These are phyloP conservation scores for Peromyscus californicus DNA, from an alignment of 2,113 vertebrate genomes.

Conservation along the genomic window DNA sequence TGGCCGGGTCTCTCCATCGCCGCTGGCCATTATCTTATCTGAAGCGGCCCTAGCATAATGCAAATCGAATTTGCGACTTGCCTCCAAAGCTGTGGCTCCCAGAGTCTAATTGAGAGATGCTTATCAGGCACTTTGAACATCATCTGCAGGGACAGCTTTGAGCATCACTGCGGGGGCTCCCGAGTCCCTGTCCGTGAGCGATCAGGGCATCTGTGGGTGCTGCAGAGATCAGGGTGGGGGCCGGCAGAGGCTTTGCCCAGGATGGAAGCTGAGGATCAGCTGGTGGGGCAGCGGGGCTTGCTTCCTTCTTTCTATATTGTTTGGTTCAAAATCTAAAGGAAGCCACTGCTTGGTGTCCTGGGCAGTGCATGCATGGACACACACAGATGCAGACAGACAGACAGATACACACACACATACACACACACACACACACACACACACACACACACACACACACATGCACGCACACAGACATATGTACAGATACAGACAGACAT, in stretches of 20 bases:
- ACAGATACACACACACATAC: neutral
- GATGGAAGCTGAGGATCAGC: neutral
- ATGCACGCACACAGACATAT: too few relatives aligned
- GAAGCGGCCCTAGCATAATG: neutral
- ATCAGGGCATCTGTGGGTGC: neutral
- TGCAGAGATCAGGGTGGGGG: neutral
- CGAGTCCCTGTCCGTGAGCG: neutral
- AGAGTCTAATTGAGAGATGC: conserved; percentile 6
- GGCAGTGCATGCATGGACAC: neutral
- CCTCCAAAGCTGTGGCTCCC: neutral
- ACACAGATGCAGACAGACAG: neutral
- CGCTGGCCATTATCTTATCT: neutral
- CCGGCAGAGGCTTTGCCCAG: neutral
- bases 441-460: accelerated
- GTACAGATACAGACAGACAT: too few relatives aligned
- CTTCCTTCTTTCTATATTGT: neutral
- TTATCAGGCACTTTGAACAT: neutral
- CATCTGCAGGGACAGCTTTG: neutral
- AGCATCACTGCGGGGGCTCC: neutral
- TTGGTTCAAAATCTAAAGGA: neutral
- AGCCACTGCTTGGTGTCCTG: neutral
- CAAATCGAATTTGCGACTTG: neutral
- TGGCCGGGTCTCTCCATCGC: neutral
- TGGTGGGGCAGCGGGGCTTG: neutral
- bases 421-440: neutral